Evolutionary conservation across 2,113 vertebrate genomes (phyloP), one percentile per base, ranked within the genome.

Genomic region (Etheostoma spectabile): DNA sequence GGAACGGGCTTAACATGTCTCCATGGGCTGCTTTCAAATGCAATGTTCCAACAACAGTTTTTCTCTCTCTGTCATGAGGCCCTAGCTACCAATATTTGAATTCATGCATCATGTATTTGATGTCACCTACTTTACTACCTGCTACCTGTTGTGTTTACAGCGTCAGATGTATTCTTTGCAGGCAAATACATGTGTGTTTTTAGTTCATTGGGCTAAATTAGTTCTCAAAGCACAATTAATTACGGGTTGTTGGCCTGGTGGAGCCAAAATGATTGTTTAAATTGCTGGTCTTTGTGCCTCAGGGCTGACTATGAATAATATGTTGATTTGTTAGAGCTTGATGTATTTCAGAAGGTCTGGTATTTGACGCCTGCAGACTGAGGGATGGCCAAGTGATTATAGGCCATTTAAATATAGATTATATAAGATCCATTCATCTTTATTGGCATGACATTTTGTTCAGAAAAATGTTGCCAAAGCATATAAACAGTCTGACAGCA

Each of bases 1-100:
- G 75, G 75, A 93, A 89, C 71, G 35, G 59, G 27, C 53, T 80
- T 79, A 83, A 82, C 49, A 48, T 55, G 60, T 81, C 88, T 88
- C 77, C 3, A 13, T 16, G 67, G 83, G 35, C 69, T 46, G 71
- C 66, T 93, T 87, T 82, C 48, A 62, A 69, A 56, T 55, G 57
- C 68, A 69, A 14, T 67, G 63, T 91, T 87, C 72, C 72, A 42
- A 61, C 53, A 68, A 56, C 27, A 52, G 33, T 82, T 79, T 62
- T 60, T 55, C 64, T 69, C 64, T 69, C 14, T 42, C 22, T 55
- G 27, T 38, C n/a, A n/a, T 42, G 38, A n/a, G 13, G n/a, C 56
- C 16, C n/a, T 1, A 33, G 62, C 52, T 64, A 22, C 33, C 19
- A 59, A 45, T 60, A 46, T 49, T 42, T 35, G 48, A 62, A 72